These are phyloP conservation scores for Apamea crenata DNA, from an alignment of 2,888 invertebrate species.

Conservation along the genomic window DNA sequence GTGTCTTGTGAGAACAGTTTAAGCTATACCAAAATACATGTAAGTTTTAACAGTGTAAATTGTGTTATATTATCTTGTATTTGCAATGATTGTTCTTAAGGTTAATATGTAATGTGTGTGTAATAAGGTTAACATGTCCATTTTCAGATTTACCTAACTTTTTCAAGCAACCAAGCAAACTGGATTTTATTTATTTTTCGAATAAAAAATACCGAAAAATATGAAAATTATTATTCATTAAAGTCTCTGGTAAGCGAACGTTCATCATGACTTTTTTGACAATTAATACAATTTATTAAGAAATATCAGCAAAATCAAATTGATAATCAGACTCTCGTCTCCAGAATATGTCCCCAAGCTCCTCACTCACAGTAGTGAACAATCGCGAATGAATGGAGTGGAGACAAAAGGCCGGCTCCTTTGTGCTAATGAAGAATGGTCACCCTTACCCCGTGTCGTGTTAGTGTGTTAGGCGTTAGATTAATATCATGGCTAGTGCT, in stretches of 20 bases:
- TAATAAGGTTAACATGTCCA: too few relatives aligned
- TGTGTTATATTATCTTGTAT: not conserved
- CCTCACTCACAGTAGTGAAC: slow-evolving; percentile 83
- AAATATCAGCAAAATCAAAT: slow-evolving; percentile 17
- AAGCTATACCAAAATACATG: not conserved
- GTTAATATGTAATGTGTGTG: too few relatives aligned
- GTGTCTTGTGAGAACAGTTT: slow-evolving; percentile 13
- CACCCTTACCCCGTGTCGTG: slow-evolving; percentile 82
- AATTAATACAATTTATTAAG: not conserved
- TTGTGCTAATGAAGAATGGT: slow-evolving; percentile 90
- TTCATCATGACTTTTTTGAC: not conserved
- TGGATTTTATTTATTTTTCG: not conserved
- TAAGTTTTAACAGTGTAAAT: not conserved
- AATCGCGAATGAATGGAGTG: slow-evolving; percentile 87
- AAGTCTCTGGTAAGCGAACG: too few relatives aligned
- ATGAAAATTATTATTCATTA: not conserved
- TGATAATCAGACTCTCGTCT: not conserved
- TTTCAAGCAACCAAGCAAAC: not conserved
- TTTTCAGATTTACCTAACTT: not conserved
- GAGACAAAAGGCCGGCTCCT: slow-evolving; percentile 88
- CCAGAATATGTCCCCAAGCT: slow-evolving; percentile 76
- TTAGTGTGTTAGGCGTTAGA: slow-evolving; percentile 85
- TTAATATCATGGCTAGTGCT: slow-evolving; percentile 78
- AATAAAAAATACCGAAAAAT: not conserved
- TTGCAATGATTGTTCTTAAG: not conserved